These are phyloP conservation scores for Tanaodytes sp. DNA, from an alignment of 2,888 invertebrate species.

Conservation along the genomic window DNA sequence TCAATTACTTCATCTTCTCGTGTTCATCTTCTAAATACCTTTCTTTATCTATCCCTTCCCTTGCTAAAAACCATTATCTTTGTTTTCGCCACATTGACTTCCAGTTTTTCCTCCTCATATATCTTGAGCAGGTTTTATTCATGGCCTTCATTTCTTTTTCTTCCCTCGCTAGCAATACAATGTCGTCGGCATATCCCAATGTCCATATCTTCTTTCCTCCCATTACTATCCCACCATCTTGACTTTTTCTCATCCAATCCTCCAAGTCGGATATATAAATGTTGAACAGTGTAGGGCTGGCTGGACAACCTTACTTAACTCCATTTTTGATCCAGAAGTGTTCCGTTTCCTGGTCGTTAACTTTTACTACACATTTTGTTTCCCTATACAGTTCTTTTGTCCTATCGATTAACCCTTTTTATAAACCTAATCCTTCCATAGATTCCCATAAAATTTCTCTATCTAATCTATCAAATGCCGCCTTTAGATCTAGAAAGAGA, in stretches of 20 bases:
- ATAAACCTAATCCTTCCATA: not conserved
- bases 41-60: slow-evolving; percentile 4
- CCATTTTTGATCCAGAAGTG: not conserved
- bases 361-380: slow-evolving; percentile 7
- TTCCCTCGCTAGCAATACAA: not conserved
- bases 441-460: not conserved
- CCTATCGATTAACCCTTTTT: slow-evolving; percentile 3
- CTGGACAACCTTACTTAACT: not conserved
- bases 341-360: not conserved
- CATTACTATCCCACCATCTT: too few relatives aligned
- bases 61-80: slow-evolving; percentile 18
- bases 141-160: slow-evolving; percentile 10
- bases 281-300: too few relatives aligned
- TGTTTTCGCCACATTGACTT: slow-evolving; percentile 10
- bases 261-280: too few relatives aligned
- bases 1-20: slow-evolving; percentile 7
- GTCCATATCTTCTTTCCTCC: not conserved
- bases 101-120: slow-evolving; percentile 6
- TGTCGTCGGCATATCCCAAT: slow-evolving; percentile 17
- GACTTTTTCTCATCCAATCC: too few relatives aligned
- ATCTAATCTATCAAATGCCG: slow-evolving; percentile 16
- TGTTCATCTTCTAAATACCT: not conserved
- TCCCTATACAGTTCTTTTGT: slow-evolving; percentile 2
- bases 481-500: slow-evolving; percentile 17
- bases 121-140: not conserved